Conservation (phyloP, 1,140 invertebrate genomes). For the Eupristina koningsbergeri region DNA sequence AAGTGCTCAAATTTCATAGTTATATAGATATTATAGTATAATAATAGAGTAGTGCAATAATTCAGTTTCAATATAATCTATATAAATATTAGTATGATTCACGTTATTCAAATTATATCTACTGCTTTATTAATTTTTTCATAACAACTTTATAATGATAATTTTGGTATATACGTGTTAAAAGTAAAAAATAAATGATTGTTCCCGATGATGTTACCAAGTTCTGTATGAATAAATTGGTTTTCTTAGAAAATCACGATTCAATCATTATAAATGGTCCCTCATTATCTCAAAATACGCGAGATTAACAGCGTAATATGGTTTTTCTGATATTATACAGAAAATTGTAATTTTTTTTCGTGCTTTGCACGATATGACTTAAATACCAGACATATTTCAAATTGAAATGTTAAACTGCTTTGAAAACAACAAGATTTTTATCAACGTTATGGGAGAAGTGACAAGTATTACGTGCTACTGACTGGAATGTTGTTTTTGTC, state of each 20-base stretch:
- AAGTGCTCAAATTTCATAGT: too few relatives aligned
- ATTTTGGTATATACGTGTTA: not conserved
- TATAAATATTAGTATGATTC: too few relatives aligned
- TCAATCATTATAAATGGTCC: not conserved
- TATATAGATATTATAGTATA: too few relatives aligned
- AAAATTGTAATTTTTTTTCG: not conserved
- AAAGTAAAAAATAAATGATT: not conserved
- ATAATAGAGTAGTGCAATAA: too few relatives aligned
- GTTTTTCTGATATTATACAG: not conserved
- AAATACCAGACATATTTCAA: not conserved
- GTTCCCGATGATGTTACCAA: not conserved
- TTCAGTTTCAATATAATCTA: too few relatives aligned
- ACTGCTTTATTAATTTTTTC: too few relatives aligned
- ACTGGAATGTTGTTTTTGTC: not conserved
- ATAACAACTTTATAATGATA: too few relatives aligned
- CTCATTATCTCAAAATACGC: slow-evolving; percentile 1
- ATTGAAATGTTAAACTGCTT: slow-evolving; percentile 4
- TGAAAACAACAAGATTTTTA: not conserved
- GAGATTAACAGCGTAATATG: not conserved
- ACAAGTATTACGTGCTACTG: not conserved
- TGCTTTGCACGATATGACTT: not conserved
- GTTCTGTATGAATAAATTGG: not conserved
- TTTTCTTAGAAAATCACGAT: not conserved
- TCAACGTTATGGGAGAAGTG: not conserved
- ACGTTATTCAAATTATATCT: too few relatives aligned